A percentile compares a stretch with the other conserved stretches of the same genome.
Evolutionary conservation across 2,888 invertebrate genomes (phyloP).

Genomic region (Zonitis immaculata): DNA sequence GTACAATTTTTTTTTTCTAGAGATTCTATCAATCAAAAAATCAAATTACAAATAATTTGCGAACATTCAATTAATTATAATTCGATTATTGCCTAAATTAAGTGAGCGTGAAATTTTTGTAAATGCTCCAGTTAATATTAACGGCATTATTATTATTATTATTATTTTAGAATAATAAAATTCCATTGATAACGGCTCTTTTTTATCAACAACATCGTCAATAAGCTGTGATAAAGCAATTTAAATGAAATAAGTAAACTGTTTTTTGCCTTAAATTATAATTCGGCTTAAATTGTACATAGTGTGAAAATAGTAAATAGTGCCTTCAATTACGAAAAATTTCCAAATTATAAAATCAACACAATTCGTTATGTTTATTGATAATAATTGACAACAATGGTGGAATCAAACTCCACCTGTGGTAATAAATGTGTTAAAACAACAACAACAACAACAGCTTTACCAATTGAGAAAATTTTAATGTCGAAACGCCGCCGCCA

Average conservation of each 20-base stretch:
- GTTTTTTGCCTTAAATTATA: constrained; percentile 41
- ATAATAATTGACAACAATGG: too few species aligned
- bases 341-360: constrained; percentile 16
- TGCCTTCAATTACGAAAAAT: constrained; percentile 34
- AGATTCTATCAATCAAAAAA: too few species aligned
- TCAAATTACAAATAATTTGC: too few species aligned
- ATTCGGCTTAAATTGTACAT: constrained; percentile 36
- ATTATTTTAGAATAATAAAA: too few species aligned
- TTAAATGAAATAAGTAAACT: constrained; percentile 23
- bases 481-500: constrained; percentile 67
- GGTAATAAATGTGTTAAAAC: constrained; percentile 38
- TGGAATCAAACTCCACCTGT: constrained; percentile 46
- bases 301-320: constrained; percentile 36
- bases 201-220: constrained; percentile 39
- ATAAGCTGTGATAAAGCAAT: constrained; percentile 44
- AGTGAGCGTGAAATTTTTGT: not conserved
- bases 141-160: too few species aligned
- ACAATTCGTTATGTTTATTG: constrained; percentile 31
- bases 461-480: constrained; percentile 43
- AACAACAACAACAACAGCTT: too few species aligned
- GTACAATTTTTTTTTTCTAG: too few species aligned
- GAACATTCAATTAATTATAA: too few species aligned
- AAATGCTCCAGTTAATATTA: not conserved
- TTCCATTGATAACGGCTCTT: constrained; percentile 13
- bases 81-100: not conserved